Conservation (phyloP, 2,888 invertebrate species). For the Dasysyrphus albostriatus region DNA sequence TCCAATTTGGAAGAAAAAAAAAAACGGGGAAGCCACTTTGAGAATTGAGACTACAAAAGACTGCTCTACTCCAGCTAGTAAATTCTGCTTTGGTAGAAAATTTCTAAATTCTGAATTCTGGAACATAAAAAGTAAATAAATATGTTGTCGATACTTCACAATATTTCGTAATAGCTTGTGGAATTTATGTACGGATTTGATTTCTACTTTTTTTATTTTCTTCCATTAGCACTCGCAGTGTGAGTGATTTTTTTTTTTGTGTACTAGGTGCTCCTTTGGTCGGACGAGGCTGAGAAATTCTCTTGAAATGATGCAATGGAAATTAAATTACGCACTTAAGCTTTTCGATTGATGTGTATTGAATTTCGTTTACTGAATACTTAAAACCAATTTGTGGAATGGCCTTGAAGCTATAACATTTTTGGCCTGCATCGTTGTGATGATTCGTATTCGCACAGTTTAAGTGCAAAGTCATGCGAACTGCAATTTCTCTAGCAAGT, state of each 20-base stretch:
- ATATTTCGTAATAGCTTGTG: constrained; percentile 46
- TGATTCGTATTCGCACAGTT: background rate
- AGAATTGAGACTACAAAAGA: constrained; percentile 62
- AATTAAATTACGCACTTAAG: constrained; percentile 12
- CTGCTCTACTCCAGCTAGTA: background rate
- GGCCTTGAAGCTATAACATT: constrained; percentile 22
- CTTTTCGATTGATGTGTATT: constrained; percentile 3
- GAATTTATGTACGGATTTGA: background rate
- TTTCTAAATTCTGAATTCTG: background rate
- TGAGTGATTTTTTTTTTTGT: constrained; percentile 4
- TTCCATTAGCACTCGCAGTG: background rate
- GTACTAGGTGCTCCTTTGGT: constrained; percentile 18
- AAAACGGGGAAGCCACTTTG: constrained; percentile 25
- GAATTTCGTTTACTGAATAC: constrained; percentile 1
- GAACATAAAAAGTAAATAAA: constrained; percentile 19
- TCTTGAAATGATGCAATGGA: constrained; percentile 49
- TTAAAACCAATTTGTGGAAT: background rate
- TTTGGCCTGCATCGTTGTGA: constrained; percentile 25
- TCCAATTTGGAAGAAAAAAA: constrained; percentile 34
- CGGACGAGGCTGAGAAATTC: constrained; percentile 22
- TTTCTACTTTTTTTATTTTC: constrained; percentile 2
- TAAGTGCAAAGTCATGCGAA: background rate
- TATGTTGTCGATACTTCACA: constrained; percentile 1
- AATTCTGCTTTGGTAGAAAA: background rate
- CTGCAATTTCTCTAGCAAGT: background rate